Conservation (phyloP, 2,797 vertebrate genomes). For the Lacerta bilineata region DNA sequence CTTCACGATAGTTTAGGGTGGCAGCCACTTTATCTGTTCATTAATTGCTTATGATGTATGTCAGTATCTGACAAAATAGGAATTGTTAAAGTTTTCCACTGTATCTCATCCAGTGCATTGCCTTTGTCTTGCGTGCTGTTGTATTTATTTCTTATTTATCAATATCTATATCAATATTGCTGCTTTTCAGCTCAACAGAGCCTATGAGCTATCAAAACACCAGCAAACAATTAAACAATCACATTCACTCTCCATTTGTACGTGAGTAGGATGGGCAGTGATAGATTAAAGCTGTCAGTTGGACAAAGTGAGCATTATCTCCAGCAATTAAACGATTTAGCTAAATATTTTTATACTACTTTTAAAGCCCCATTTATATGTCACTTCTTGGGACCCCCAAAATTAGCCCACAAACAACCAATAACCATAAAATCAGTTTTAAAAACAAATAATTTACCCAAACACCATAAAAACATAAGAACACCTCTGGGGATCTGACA, state of each 20-base stretch:
- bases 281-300: background rate
- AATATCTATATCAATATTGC: background rate
- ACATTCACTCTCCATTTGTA: background rate
- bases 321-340: background rate
- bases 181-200: background rate
- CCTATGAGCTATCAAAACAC: too few species aligned
- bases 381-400: too few species aligned
- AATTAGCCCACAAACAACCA: background rate
- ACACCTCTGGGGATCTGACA: too few species aligned
- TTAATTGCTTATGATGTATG: conserved; percentile 39
- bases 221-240: conserved; percentile 13
- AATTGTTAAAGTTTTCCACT: accelerated
- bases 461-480: background rate
- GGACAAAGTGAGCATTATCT: background rate
- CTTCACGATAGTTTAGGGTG: conserved; percentile 3
- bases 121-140: background rate
- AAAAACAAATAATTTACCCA: background rate
- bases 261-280: background rate
- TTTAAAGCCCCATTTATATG: background rate
- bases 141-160: background rate
- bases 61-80: background rate
- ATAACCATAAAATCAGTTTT: background rate
- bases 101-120: background rate
- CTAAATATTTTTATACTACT: background rate
- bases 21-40: background rate